phyloP scores from a whole-genome alignment of 35 echinoderm and acorn worm genomes.

The Apostichopus parvimensis region DNA sequence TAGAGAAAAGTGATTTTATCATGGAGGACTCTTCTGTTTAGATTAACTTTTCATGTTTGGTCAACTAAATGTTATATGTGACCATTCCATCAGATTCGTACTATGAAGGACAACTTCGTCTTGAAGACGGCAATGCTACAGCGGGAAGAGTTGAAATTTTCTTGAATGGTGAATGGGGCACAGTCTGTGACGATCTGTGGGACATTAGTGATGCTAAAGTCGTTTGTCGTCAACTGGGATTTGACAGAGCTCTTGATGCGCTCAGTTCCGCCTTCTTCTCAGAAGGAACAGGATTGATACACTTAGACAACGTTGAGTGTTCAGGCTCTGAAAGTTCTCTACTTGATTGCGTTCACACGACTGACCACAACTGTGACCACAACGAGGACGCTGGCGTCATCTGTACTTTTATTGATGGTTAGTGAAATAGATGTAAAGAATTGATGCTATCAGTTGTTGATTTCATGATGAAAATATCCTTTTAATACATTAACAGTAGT shows the following conservation, averaged over 20 bases:
- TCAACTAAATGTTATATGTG: too few species aligned
- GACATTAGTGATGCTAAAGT: slow-evolving; percentile 33
- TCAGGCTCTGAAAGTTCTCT: slow-evolving; percentile 28
- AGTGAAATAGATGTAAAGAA: slow-evolving; percentile 4
- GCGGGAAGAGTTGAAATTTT: slow-evolving; percentile 48
- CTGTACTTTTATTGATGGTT: slow-evolving; percentile 16
- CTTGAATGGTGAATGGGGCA: slow-evolving; percentile 21
- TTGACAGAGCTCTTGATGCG: background rate
- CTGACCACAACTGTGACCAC: slow-evolving; percentile 53
- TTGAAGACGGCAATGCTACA: background rate
- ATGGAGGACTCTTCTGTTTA: too few species aligned
- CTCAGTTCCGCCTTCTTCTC: background rate
- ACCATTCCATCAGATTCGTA: too few species aligned
- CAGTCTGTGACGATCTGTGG: slow-evolving; percentile 54
- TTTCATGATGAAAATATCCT: slow-evolving; percentile 5
- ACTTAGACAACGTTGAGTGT: slow-evolving; percentile 38
- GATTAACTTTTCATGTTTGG: too few species aligned
- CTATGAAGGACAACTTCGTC: background rate
- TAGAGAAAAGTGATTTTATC: too few species aligned
- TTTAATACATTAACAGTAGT: slow-evolving; percentile 2
- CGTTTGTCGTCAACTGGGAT: slow-evolving; percentile 58
- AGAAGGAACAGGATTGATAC: slow-evolving; percentile 35
- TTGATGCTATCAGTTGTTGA: background rate
- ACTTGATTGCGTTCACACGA: slow-evolving; percentile 5
- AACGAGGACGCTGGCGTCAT: slow-evolving; percentile 56